phyloP scores from a whole-genome alignment of 2,888 invertebrate genomes.

The Lepidonotus clava region DNA sequence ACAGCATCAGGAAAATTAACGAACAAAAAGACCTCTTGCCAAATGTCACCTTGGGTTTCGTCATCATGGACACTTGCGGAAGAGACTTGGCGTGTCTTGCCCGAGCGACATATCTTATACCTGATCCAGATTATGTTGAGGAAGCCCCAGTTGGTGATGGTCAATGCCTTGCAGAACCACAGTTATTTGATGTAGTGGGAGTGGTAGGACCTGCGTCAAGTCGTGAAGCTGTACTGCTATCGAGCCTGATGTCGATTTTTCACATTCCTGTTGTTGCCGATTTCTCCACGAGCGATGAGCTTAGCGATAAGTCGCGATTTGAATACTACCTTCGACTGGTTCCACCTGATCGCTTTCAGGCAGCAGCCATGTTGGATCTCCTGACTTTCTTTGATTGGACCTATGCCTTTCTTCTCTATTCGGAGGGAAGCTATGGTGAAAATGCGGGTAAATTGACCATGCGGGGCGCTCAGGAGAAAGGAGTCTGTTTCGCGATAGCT shows the following conservation, averaged over 20 bases:
- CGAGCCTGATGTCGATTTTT: slow-evolving; percentile 78
- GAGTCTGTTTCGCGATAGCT: slow-evolving; percentile 40
- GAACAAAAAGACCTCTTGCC: slow-evolving; percentile 1
- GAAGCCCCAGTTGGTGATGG: background rate
- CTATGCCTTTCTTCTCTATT: slow-evolving; percentile 52
- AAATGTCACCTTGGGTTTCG: slow-evolving; percentile 67
- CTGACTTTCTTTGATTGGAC: slow-evolving; percentile 43
- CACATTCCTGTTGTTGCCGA: slow-evolving; percentile 82
- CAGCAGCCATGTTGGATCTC: slow-evolving; percentile 49
- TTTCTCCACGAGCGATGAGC: slow-evolving; percentile 70
- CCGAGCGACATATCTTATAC: slow-evolving; percentile 64
- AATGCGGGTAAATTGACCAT: slow-evolving; percentile 46
- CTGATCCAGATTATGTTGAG: background rate
- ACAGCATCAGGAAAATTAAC: slow-evolving; percentile 38
- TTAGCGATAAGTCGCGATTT: slow-evolving; percentile 71
- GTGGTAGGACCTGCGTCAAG: slow-evolving; percentile 58
- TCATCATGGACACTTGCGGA: slow-evolving; percentile 68
- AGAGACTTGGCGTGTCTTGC: slow-evolving; percentile 66
- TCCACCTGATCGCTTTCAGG: slow-evolving; percentile 70
- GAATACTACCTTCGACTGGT: slow-evolving; percentile 72
- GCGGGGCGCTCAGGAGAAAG: background rate
- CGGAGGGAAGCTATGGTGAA: slow-evolving; percentile 54
- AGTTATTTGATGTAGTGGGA: slow-evolving; percentile 54
- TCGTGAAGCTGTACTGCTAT: slow-evolving; percentile 53
- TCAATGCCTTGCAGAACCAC: background rate